phyloP scores from a whole-genome alignment of 2,113 vertebrate species.

The Uria aalge region DNA sequence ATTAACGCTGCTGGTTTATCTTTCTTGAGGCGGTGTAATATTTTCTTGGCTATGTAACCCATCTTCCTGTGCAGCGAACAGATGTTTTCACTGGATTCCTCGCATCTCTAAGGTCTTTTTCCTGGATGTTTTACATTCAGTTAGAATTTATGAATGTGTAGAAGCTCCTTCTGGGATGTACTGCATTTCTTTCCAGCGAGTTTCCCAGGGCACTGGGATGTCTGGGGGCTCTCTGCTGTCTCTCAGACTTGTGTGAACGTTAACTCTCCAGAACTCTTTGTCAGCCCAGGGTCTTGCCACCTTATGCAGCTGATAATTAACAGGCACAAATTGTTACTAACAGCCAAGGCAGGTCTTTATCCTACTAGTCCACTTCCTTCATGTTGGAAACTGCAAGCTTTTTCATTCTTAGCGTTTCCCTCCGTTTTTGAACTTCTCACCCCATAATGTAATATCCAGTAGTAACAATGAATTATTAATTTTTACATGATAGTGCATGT shows the following conservation, averaged over 20 bases:
- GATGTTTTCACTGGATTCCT: constrained; percentile 60
- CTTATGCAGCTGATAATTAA: neutral
- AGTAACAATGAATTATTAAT: neutral
- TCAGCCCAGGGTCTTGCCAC: neutral
- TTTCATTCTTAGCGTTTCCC: neutral
- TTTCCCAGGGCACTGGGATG: neutral
- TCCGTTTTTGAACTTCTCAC: neutral
- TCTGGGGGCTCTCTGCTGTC: neutral
- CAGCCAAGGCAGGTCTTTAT: neutral
- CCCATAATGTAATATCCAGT: rapidly evolving
- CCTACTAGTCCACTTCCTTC: neutral
- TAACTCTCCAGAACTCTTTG: neutral
- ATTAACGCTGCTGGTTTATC: constrained; percentile 25
- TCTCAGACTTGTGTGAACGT: neutral
- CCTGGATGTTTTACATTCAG: constrained; percentile 54
- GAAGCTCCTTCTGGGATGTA: constrained; percentile 49
- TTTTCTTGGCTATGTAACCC: constrained; percentile 51
- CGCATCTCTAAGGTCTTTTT: constrained; percentile 51
- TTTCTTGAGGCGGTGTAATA: constrained; percentile 33
- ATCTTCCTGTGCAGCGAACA: neutral
- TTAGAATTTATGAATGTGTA: constrained; percentile 56
- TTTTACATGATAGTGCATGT: neutral
- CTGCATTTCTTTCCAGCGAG: constrained; percentile 11
- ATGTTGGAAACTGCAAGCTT: neutral
- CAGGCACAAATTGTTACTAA: neutral